Conservation (phyloP, 2,888 invertebrate genomes). For the Drosophila mettleri region DNA sequence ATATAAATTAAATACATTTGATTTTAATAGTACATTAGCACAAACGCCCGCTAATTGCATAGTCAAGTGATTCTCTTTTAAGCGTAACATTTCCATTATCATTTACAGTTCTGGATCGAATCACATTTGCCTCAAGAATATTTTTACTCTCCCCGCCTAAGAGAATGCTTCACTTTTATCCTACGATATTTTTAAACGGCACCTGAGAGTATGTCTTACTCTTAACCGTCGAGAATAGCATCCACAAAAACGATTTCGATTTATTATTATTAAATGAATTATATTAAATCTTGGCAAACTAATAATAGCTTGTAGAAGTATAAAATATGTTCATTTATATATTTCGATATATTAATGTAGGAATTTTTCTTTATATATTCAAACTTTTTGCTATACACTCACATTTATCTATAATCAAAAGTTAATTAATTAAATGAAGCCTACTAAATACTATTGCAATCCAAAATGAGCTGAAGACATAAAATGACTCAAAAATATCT, state of each 20-base stretch:
- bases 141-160: constrained; percentile 3
- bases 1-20: constrained; percentile 35
- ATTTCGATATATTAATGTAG: background rate
- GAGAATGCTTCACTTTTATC: constrained; percentile 23
- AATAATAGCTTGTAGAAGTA: background rate
- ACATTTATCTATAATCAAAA: constrained; percentile 3
- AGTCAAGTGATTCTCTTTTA: background rate
- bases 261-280: too few species aligned
- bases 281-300: background rate
- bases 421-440: constrained; percentile 6
- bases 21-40: constrained; percentile 58
- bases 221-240: background rate
- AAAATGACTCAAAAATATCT: background rate
- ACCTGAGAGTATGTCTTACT: constrained; percentile 30
- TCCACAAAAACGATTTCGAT: background rate
- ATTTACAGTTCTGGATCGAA: too few species aligned
- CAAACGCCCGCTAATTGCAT: constrained; percentile 11
- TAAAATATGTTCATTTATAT: background rate
- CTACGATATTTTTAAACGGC: too few species aligned
- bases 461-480: background rate
- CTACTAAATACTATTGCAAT: background rate
- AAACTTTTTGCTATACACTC: background rate
- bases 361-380: background rate
- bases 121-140: background rate
- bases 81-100: background rate